Conservation (phyloP, 92 coral and sea anemone genomes). For the Meandrina meandrites region DNA sequence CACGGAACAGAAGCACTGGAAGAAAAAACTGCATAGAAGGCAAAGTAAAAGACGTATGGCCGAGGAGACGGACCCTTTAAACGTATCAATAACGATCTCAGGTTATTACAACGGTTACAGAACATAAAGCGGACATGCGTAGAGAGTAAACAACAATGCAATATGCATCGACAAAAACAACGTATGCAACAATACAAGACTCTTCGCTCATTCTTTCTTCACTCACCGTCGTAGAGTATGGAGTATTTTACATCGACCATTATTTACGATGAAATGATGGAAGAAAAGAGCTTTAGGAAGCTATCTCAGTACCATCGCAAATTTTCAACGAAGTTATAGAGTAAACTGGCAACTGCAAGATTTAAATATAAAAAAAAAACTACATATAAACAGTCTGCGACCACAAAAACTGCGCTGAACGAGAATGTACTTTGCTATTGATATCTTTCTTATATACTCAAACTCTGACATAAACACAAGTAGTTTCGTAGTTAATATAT, state of each 20-base stretch:
- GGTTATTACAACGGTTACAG: conserved; percentile 46
- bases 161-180: background rate
- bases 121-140: conserved; percentile 8
- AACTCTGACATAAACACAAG: background rate
- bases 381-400: too few relatives aligned
- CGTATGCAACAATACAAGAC: background rate
- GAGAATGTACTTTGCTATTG: background rate
- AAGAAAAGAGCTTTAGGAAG: background rate
- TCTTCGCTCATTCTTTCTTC: background rate
- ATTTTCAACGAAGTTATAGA: background rate
- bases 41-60: conserved; percentile 59
- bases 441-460: background rate
- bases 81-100: conserved; percentile 42
- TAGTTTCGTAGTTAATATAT: background rate
- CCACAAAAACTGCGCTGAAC: background rate
- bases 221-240: background rate
- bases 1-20: conserved; percentile 43
- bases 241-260: background rate
- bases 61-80: conserved; percentile 45
- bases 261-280: background rate
- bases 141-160: conserved; percentile 24
- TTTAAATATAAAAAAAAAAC: too few relatives aligned
- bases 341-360: too few relatives aligned
- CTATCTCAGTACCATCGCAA: background rate
- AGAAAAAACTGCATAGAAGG: conserved; percentile 55